These are phyloP conservation scores for Bostrychus sinensis DNA, from an alignment of 2,113 vertebrate species.

Conservation along the genomic window DNA sequence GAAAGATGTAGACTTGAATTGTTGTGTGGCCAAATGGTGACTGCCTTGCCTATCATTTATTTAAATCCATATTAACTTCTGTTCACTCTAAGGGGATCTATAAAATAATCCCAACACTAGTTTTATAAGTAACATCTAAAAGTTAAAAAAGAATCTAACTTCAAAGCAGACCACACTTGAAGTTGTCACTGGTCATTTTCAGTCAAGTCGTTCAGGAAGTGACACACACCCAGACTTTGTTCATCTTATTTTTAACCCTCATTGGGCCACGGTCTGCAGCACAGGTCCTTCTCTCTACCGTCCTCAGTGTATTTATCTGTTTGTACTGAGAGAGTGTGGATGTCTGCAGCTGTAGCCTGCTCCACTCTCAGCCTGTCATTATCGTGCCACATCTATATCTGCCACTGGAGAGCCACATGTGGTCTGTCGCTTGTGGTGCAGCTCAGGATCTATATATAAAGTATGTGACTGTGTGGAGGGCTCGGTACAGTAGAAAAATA, in stretches of 20 bases:
- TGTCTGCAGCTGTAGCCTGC: constrained; percentile 47
- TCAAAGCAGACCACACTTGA: neutral
- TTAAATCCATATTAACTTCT: too few relatives aligned
- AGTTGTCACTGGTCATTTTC: constrained; percentile 16
- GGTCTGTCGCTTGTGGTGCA: constrained; percentile 54
- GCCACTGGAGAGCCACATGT: constrained; percentile 51
- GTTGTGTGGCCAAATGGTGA: too few relatives aligned
- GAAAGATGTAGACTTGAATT: too few relatives aligned
- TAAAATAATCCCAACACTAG: too few relatives aligned
- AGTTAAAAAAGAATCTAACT: constrained; percentile 10
- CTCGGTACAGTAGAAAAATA: neutral
- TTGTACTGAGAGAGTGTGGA: constrained; percentile 9
- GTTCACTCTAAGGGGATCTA: too few relatives aligned
- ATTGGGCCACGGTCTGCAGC: neutral
- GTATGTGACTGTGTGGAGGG: constrained; percentile 1
- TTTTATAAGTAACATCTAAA: too few relatives aligned
- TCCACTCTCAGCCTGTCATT: constrained; percentile 68
- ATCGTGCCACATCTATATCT: constrained; percentile 73
- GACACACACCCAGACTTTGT: constrained; percentile 17
- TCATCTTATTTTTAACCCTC: constrained; percentile 22
- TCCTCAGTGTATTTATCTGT: constrained; percentile 22
- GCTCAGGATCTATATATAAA: constrained; percentile 46
- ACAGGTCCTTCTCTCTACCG: constrained; percentile 7
- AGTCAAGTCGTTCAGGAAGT: constrained; percentile 15
- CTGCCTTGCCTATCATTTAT: too few relatives aligned